Percentiles rank a stretch among this genome's conserved stretches.
phyloP scores from a whole-genome alignment of 1,140 invertebrate genomes.

The Drosophila guanche region DNA sequence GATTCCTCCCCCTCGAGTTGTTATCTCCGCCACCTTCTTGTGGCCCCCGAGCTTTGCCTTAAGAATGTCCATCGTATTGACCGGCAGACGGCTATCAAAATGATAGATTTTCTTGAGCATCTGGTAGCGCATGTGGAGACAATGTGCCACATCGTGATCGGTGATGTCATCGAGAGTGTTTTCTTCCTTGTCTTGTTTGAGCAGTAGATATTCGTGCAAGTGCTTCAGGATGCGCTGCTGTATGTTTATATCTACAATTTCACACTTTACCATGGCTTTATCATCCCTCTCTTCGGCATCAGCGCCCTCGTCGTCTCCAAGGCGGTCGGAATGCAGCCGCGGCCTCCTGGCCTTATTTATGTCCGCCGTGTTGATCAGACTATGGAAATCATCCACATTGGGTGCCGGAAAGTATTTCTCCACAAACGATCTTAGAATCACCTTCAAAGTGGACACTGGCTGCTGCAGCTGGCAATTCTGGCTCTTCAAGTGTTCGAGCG shows the following conservation, averaged over 20 bases:
- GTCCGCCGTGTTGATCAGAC: slow-evolving; percentile 47
- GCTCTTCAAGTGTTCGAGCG: slow-evolving; percentile 96
- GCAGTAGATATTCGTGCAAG: slow-evolving; percentile 29
- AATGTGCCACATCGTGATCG: slow-evolving; percentile 81
- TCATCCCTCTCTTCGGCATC: slow-evolving; percentile 44
- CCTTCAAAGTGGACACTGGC: slow-evolving; percentile 99
- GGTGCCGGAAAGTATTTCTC: slow-evolving; percentile 99
- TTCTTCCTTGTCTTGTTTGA: background rate
- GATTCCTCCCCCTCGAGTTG: slow-evolving; percentile 96
- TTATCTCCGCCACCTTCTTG: slow-evolving; percentile 99
- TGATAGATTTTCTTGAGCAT: slow-evolving; percentile 93
- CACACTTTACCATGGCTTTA: slow-evolving; percentile 27
- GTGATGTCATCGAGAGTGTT: slow-evolving; percentile 8
- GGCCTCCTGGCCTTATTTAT: slow-evolving; percentile 48
- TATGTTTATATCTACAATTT: slow-evolving; percentile 1
- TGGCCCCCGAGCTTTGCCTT: slow-evolving; percentile 97
- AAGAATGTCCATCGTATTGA: slow-evolving; percentile 98
- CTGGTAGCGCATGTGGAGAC: slow-evolving; percentile 93
- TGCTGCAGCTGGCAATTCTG: slow-evolving; percentile 97
- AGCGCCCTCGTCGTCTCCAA: slow-evolving; percentile 23
- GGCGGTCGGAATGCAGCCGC: slow-evolving; percentile 12
- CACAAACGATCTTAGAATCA: slow-evolving; percentile 95
- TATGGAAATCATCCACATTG: slow-evolving; percentile 91
- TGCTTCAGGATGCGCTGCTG: slow-evolving; percentile 44
- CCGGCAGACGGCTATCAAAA: slow-evolving; percentile 93